Percentiles rank a stretch among this genome's conserved stretches.
Evolutionary conservation across 2,888 invertebrate species (phyloP).

Genomic region (Drosophila pseudotalamancana): DNA sequence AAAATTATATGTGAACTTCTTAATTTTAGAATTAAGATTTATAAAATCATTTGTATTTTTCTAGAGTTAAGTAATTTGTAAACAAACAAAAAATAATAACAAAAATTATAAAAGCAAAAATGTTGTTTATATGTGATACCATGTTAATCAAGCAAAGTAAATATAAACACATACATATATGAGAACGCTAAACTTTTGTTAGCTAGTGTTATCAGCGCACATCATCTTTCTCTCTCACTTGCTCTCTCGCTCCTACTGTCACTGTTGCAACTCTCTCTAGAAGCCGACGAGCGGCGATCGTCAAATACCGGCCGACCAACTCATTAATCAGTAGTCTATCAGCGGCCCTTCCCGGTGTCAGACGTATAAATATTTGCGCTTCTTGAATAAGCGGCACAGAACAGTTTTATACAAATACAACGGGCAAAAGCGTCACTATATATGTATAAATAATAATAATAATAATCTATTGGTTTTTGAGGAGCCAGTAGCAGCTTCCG

Average conservation of each 20-base stretch:
- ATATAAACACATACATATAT: neutral
- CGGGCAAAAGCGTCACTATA: neutral
- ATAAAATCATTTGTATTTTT: too few relatives aligned
- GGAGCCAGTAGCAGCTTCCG: conserved; percentile 4
- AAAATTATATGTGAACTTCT: too few relatives aligned
- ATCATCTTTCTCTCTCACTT: conserved; percentile 11
- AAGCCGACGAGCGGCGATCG: conserved; percentile 23
- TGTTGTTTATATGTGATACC: neutral
- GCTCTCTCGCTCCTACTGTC: conserved; percentile 1
- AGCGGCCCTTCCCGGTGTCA: conserved; percentile 23
- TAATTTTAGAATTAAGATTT: too few relatives aligned
- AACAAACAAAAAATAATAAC: too few relatives aligned
- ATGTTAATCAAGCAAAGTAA: neutral
- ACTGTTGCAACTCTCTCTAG: conserved; percentile 9
- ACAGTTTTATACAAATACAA: too few relatives aligned
- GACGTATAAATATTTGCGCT: conserved; percentile 38
- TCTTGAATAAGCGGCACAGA: conserved; percentile 16
- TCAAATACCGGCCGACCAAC: conserved; percentile 6
- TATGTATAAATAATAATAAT: conserved; percentile 4
- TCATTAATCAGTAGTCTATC: conserved; percentile 32
- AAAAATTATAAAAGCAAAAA: too few relatives aligned
- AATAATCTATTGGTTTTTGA: conserved; percentile 18
- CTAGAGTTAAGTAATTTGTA: too few relatives aligned
- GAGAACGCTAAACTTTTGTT: conserved; percentile 6
- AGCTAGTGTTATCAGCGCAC: conserved; percentile 19